Base-by-base conservation (phyloP, 2,113 vertebrate species). In the Scytalopus superciliaris region DNA sequence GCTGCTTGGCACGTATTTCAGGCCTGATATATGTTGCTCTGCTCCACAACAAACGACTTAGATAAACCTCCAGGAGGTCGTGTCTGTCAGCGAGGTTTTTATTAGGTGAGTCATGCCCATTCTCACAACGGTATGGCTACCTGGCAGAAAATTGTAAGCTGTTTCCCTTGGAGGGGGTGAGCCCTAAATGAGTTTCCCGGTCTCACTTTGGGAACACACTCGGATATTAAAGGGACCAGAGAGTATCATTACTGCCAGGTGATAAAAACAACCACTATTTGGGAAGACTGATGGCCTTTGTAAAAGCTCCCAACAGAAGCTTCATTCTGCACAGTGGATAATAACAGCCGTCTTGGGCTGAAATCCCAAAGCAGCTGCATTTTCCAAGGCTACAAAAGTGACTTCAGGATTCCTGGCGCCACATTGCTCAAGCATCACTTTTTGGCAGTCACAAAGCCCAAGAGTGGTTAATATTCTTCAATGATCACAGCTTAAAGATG, bases 21-120 rank as follows among this genome's bases (percentile, higher is more conserved):
- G 90, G 93, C 42, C 67, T 97, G 97, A 98, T 97, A 76, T 87
- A 96, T 97, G 97, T 95, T 94, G 53, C 93, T 97, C 95, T 95
- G 84, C 93, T 94, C 92, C 23, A 0, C 94, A 95, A 93, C 90
- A 96, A 97, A 96, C 35, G 6, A 96, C 96, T 97, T 92, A 96
- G 94, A 97, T 96, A 96, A 97, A 95, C 96, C 93, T 96, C 95
- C 89, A 94, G 91, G 94, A 94, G 84, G 92, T 87, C 45, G 0
- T 94, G 95, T 87, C 93, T 94, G 82, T 94, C 92, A 91, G 82
- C 49, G 3, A 89, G 76, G 97, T 93, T 98, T 97, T 97, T 97
- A 98, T 96, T 92, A 97, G 90, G 84, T 75, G 47, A 95, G 89
- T 77, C 19, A 24, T 96, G 96, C 90, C 97, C 93, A 39, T 93